Base-by-base conservation (phyloP, 2,113 vertebrate genomes). In the Rhinogobius similis region DNA sequence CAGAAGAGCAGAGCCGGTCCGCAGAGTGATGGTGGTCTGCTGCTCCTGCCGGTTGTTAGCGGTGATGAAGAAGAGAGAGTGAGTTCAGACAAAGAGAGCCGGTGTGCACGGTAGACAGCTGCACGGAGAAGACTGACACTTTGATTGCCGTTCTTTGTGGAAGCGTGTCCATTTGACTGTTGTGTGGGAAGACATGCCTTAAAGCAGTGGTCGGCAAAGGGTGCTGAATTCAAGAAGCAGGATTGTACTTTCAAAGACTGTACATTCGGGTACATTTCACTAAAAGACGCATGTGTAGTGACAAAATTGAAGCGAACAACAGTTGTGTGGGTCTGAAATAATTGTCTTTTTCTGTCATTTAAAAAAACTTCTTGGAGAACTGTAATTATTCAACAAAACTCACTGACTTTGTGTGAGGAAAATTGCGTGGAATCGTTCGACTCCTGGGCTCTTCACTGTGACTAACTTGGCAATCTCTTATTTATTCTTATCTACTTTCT, bases 31-130 rank as follows among this genome's bases (percentile, higher is more conserved):
- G 10, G 29, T n/a, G 58, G 58, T 32, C 18, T 58, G 69, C 56
- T 53, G 18, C 70, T 24, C 46, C 1, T 39, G 67, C 62, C 74
- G 78, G 58, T 64, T 70, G 70, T 73, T 24, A 75, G 46, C 69
- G 58, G 70, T 68, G 67, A 36, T 61, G 58, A 36, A 10, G 58
- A 36, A 10, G 18, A 36, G 58, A 32, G 43, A 72, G 66, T 82
- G 58, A 43, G 52, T 67, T 65, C 64, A 63, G 67, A 71, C 76
- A 82, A 48, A 76, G 52, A 61, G 24, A 76, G 62, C 41, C 72
- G 36, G 76, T 50, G 65, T 68, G 24, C 56, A 61, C 16, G 44
- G 50, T 13, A 65, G 67, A 68, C 10, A 12, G 29, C 13, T 10
- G 21, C n/a, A 21, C 10, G 12, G 14, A 18, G 56, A 68, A 38